phyloP scores from a whole-genome alignment of 2,888 invertebrate genomes.

The Atrina japonica region DNA sequence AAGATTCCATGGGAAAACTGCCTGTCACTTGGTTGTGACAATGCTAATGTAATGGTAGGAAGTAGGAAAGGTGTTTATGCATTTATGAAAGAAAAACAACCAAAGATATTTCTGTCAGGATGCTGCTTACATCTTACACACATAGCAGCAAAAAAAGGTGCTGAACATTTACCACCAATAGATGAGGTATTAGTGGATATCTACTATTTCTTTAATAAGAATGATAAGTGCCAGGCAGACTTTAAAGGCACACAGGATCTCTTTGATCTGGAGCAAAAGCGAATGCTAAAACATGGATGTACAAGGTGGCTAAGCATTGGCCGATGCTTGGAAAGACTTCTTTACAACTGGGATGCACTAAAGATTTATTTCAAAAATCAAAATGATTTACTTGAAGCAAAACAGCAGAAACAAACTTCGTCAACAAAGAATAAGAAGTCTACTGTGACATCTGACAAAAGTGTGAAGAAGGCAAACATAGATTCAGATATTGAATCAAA shows the following conservation, averaged over 20 bases:
- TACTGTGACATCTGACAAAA: too few species aligned
- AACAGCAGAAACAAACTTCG: too few species aligned
- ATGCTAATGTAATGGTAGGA: slow-evolving; percentile 25
- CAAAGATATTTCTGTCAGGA: slow-evolving; percentile 30
- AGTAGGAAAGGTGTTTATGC: slow-evolving; percentile 31
- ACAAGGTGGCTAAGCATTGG: slow-evolving; percentile 43
- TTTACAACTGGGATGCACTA: slow-evolving; percentile 29
- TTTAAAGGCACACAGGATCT: slow-evolving; percentile 33
- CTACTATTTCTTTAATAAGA: slow-evolving; percentile 41
- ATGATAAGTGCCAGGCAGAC: slow-evolving; percentile 27
- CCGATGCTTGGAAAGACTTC: slow-evolving; percentile 26
- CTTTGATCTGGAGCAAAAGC: slow-evolving; percentile 36
- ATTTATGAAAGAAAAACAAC: slow-evolving; percentile 38
- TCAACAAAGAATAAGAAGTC: too few species aligned
- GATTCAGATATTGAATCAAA: too few species aligned
- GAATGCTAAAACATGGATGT: slow-evolving; percentile 39
- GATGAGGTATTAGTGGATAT: slow-evolving; percentile 41
- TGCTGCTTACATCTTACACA: slow-evolving; percentile 33
- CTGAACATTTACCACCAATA: slow-evolving; percentile 26
- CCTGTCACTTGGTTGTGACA: slow-evolving; percentile 22
- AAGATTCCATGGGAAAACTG: slow-evolving; percentile 19
- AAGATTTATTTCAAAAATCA: slow-evolving; percentile 23
- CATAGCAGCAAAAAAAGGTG: slow-evolving; percentile 39
- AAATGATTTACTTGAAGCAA: neutral
- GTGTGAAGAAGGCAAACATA: too few species aligned